Base-by-base conservation (phyloP, 1,140 invertebrate genomes). In the Camponotus floridanus region DNA sequence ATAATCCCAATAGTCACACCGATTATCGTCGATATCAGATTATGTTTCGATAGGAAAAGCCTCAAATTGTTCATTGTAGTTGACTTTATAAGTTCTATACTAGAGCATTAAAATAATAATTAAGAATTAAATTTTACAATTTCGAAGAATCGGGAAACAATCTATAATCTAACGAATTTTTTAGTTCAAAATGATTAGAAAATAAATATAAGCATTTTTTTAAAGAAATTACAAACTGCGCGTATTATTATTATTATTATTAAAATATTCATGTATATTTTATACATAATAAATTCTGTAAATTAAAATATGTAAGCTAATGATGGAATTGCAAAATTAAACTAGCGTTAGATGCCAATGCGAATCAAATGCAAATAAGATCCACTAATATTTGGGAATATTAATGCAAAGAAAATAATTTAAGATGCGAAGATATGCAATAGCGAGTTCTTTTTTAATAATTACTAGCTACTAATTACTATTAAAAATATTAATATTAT, bases 1-100 rank as follows among this genome's bases (percentile, higher is more conserved):
- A 59, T 55, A 61, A 91, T 88, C 11, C 91, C 92, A 73, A 48
- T 15, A 74, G 61, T 74, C n/a, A 92, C 87, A 36, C 88, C 85
- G 48, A 85, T 9, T 3, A 91, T 7, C 26, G 80, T 92, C 11
- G 48, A 33, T 59, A 91, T 92, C 68, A 87, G 11, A 9, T 79
- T 89, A 1, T 90, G 76, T 55, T 45, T 89, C 7, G 59, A 33
- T 33, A 87, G 3, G 31, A 1, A 57, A 31, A 21, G 45, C n/a
- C 39, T 61, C 0, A 62, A 68, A 42, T 80, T 65, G 11, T 78
- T 68, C 87, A 88, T 88, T 74, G 13, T 70, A 18, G 13, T 33
- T 71, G 4, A 85, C 68, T 87, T 42, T 71, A 42, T 26, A 13
- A 68, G 76, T 39, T 7, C 3, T 18, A 8, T 21, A 26, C 15